These are phyloP conservation scores for Oryzaephilus surinamensis DNA, from an alignment of 1,140 invertebrate species.

Conservation along the genomic window DNA sequence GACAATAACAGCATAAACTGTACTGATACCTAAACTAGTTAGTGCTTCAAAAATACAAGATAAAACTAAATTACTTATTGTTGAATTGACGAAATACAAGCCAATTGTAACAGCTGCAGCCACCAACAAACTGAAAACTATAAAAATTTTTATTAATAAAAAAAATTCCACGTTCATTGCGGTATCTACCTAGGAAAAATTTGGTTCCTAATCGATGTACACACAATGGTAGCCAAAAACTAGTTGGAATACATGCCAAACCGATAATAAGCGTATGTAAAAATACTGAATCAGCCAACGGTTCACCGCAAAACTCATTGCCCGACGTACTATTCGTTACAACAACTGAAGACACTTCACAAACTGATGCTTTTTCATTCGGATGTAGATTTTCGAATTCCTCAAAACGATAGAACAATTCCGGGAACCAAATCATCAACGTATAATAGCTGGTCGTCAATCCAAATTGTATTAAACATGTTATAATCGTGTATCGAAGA, in stretches of 20 bases:
- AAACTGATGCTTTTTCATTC: constrained; percentile 52
- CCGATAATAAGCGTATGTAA: constrained; percentile 61
- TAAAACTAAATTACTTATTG: constrained; percentile 57
- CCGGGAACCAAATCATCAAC: constrained; percentile 75
- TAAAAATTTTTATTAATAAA: constrained; percentile 24
- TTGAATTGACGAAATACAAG: constrained; percentile 62
- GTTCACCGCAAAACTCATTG: constrained; percentile 44
- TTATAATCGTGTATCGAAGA: constrained; percentile 57
- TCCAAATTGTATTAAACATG: constrained; percentile 63
- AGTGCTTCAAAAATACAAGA: constrained; percentile 66
- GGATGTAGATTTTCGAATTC: constrained; percentile 53
- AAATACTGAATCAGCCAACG: constrained; percentile 54
- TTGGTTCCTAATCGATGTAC: constrained; percentile 61
- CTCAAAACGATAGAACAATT: constrained; percentile 65
- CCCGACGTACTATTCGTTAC: constrained; percentile 18
- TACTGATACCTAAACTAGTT: constrained; percentile 61
- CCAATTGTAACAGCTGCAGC: constrained; percentile 63
- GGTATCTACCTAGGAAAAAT: constrained; percentile 59
- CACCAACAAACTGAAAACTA: constrained; percentile 60
- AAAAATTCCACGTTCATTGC: neutral
- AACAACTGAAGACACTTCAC: constrained; percentile 53
- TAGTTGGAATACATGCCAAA: constrained; percentile 60
- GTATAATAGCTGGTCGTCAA: constrained; percentile 71
- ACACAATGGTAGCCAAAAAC: constrained; percentile 58
- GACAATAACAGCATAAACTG: constrained; percentile 63